These are phyloP conservation scores for Drosophila ohnishii DNA, from an alignment of 1,140 invertebrate genomes.

Conservation along the genomic window DNA sequence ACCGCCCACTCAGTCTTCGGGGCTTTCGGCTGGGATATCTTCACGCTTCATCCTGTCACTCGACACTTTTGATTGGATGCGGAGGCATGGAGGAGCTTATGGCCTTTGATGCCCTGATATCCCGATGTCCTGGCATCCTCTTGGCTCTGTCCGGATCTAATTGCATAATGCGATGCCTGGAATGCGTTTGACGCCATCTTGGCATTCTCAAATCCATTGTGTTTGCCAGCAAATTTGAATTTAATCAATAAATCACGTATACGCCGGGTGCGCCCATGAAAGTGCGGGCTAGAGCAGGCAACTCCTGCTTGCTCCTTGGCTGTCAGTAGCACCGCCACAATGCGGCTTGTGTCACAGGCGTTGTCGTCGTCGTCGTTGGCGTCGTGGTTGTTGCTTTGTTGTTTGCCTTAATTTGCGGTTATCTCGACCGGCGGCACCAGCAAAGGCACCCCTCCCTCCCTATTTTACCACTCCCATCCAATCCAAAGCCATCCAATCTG, in stretches of 20 bases:
- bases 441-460: background rate
- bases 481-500: slow-evolving; percentile 42
- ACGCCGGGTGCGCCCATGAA: slow-evolving; percentile 43
- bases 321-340: slow-evolving; percentile 31
- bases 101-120: slow-evolving; percentile 28
- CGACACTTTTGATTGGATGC: slow-evolving; percentile 28
- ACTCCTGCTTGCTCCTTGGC: background rate
- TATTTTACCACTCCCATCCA: slow-evolving; percentile 13
- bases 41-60: slow-evolving; percentile 27
- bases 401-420: slow-evolving; percentile 74
- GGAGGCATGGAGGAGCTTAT: slow-evolving; percentile 9
- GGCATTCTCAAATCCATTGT: slow-evolving; percentile 27
- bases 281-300: slow-evolving; percentile 1
- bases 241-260: slow-evolving; percentile 76
- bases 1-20: slow-evolving; percentile 10
- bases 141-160: slow-evolving; percentile 30
- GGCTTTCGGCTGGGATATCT: slow-evolving; percentile 29
- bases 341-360: slow-evolving; percentile 29
- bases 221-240: slow-evolving; percentile 58
- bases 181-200: slow-evolving; percentile 38
- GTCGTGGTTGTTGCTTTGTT: slow-evolving; percentile 45
- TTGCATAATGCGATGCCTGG: slow-evolving; percentile 53
- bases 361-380: slow-evolving; percentile 18
- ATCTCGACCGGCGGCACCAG: slow-evolving; percentile 35
- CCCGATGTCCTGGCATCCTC: slow-evolving; percentile 18